Evolutionary conservation across 2,797 vertebrate genomes (phyloP), one percentile per base, ranked within the genome.

Genomic region (Myotis myotis): DNA sequence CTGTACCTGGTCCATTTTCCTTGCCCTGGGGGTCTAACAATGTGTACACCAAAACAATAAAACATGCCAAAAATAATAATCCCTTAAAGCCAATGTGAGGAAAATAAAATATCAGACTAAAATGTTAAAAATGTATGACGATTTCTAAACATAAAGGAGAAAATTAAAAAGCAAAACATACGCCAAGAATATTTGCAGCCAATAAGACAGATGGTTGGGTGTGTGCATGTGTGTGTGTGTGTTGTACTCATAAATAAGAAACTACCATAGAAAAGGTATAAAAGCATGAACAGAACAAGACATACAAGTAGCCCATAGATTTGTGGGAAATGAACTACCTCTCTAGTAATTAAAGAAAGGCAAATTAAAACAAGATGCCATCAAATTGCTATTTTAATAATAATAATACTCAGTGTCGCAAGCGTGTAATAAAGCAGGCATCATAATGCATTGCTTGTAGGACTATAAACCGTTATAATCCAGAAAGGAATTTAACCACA

Each of bases 81-180:
- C 71, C 70, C 1, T 79, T 62, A 75, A 93, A 79, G 74, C 62
- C 60, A 57, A 62, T 49, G 30, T 88, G 51, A 78, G 49, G 75
- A 91, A 72, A 87, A 85, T 41, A 87, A 95, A 82, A 68, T 36
- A 44, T 23, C 71, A 74, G 38, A 36, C 30, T 28, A 72, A 95
- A 89, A 53, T 78, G 74, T 53, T 76, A 51, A n/a, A 86, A 79
- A 47, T 57, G 11, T 49, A 17, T 93, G 60, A 84, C 36, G 16
- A 85, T 81, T 93, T 92, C 47, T 51, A 94, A 95, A 70, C 23
- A 79, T 85, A 57, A 84, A 68, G 70, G 84, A 90, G 22, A 95
- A 80, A 87, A 80, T 66, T 89, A 15, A 49, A 94, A 92, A 92
- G 20, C 62, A 74, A 87, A 76, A n/a, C 16, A 20, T 82, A 81